Percentiles rank a stretch among this genome's conserved stretches.
These are phyloP conservation scores for Cassiopea andromeda DNA, from an alignment of 30 jellyfish, hydroid and myxozoan genomes.

Conservation along the genomic window DNA sequence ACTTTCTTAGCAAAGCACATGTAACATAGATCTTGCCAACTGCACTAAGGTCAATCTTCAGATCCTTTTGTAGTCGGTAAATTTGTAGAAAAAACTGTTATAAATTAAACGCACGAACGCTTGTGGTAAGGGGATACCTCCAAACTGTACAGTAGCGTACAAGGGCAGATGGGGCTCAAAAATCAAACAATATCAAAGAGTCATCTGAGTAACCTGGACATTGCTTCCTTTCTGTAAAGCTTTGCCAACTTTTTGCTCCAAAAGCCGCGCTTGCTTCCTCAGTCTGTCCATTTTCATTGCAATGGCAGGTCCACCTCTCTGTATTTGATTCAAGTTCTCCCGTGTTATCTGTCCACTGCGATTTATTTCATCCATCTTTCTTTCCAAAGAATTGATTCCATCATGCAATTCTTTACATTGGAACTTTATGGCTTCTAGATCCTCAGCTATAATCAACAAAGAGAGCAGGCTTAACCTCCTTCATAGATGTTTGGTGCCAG, in stretches of 20 bases:
- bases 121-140: too few species aligned
- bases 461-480: too few species aligned
- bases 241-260: constrained; percentile 35
- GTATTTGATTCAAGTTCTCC: constrained; percentile 28
- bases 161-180: too few species aligned
- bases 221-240: not conserved
- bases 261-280: constrained; percentile 44
- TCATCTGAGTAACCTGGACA: not conserved
- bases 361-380: not conserved
- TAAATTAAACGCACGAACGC: too few species aligned
- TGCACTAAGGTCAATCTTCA: too few species aligned
- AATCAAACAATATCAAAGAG: not conserved
- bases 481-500: too few species aligned
- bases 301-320: constrained; percentile 39
- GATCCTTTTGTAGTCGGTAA: too few species aligned
- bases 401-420: constrained; percentile 11
- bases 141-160: too few species aligned
- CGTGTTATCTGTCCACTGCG: constrained; percentile 15
- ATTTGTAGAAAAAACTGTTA: too few species aligned
- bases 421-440: constrained; percentile 1
- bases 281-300: constrained; percentile 24
- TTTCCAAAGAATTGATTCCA: constrained; percentile 8
- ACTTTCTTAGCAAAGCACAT: too few species aligned
- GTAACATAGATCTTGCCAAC: too few species aligned
- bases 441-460: not conserved